A percentile compares a stretch with the other conserved stretches of the same genome.
Conservation (phyloP, 2,113 vertebrate genomes). For the Paramisgurnus dabryanus region DNA sequence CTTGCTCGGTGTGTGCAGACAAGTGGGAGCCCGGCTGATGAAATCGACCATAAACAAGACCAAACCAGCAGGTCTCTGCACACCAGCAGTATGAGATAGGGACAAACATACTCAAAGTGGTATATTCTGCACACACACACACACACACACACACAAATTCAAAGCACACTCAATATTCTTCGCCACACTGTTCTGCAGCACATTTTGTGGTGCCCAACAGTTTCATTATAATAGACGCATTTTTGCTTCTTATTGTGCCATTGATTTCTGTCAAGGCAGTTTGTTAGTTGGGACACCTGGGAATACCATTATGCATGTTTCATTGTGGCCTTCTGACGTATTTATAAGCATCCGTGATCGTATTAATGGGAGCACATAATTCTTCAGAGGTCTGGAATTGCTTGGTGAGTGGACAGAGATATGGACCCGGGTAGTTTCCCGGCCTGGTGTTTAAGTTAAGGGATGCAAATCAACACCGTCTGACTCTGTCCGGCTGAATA, state of each 20-base stretch:
- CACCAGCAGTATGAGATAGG: conserved; percentile 45
- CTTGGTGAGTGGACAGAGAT: conserved; percentile 7
- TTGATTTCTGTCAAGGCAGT: conserved; percentile 28
- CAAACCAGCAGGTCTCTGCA: conserved; percentile 45
- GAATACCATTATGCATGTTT: conserved; percentile 26
- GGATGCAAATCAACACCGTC: conserved; percentile 38
- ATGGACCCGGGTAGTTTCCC: background rate
- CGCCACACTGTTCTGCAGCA: conserved; percentile 12
- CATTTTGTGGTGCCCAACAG: background rate
- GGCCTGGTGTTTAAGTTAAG: background rate
- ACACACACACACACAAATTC: conserved; percentile 17
- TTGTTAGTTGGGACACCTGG: conserved; percentile 37
- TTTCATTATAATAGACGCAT: conserved; percentile 25
- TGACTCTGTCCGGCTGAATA: conserved; percentile 10
- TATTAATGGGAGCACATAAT: conserved; percentile 40
- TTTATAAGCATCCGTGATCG: conserved; percentile 36
- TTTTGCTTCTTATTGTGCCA: conserved; percentile 16
- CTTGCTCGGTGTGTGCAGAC: conserved; percentile 37
- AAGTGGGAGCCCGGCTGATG: conserved; percentile 46
- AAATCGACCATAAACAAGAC: conserved; percentile 54
- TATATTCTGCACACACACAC: background rate
- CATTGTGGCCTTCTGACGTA: conserved; percentile 26
- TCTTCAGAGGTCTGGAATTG: conserved; percentile 6
- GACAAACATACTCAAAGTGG: conserved; percentile 42
- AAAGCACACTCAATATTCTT: conserved; percentile 21